Conservation (phyloP, 2,113 vertebrate species). For the Phocoena phocoena region DNA sequence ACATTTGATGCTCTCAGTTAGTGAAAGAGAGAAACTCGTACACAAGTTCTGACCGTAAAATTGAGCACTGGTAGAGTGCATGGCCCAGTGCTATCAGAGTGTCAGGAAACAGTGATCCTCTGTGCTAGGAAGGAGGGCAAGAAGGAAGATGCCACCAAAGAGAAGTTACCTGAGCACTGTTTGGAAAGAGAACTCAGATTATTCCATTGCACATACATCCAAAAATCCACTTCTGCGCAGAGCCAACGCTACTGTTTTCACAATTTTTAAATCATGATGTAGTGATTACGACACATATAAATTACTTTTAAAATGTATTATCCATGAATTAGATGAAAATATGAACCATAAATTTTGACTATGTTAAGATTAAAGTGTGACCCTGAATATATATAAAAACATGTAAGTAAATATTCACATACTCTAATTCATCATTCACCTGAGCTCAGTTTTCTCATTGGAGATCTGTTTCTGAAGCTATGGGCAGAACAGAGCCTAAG, state of each 20-base stretch:
- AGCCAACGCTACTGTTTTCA: background rate
- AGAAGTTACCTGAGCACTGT: background rate
- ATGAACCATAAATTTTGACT: background rate
- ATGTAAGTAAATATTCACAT: background rate
- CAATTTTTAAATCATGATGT: background rate
- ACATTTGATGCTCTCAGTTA: background rate
- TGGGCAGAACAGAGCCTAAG: background rate
- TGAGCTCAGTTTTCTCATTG: constrained; percentile 31
- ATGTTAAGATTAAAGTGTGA: background rate
- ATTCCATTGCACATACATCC: background rate
- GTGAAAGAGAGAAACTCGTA: background rate
- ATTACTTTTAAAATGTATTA: constrained; percentile 20
- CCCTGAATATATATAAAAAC: background rate
- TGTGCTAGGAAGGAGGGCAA: background rate
- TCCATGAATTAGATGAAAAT: constrained; percentile 8
- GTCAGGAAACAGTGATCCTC: background rate
- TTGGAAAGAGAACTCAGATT: background rate
- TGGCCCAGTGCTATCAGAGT: background rate
- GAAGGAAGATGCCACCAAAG: background rate
- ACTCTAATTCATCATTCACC: constrained; percentile 1
- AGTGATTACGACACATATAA: background rate
- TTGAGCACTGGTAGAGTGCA: background rate
- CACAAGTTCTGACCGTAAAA: background rate
- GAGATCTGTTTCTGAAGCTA: constrained; percentile 31
- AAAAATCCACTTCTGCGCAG: background rate